phyloP scores from a whole-genome alignment of 1,140 invertebrate species.

The Heliconius eleuchia region DNA sequence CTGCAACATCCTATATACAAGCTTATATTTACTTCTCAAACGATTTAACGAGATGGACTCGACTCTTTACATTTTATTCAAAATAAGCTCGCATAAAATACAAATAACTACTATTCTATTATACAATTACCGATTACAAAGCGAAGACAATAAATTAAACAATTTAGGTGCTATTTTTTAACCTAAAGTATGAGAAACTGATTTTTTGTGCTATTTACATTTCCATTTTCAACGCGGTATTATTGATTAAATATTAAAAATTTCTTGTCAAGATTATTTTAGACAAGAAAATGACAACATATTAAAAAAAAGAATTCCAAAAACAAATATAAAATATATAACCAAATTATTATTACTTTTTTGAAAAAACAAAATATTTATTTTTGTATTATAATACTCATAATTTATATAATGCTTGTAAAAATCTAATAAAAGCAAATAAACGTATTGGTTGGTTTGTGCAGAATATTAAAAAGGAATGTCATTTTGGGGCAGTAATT shows the following conservation, averaged over 20 bases:
- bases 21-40: not conserved
- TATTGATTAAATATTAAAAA: too few species aligned
- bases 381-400: not conserved
- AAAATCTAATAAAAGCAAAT: not conserved
- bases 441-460: not conserved
- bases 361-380: not conserved
- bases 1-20: not conserved
- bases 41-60: not conserved
- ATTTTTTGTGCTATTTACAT: not conserved
- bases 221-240: not conserved
- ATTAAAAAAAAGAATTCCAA: not conserved
- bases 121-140: not conserved
- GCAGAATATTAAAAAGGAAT: not conserved
- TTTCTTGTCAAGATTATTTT: too few species aligned
- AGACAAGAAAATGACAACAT: not conserved
- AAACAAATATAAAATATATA: not conserved
- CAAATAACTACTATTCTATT: not conserved
- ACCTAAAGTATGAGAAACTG: not conserved
- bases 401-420: not conserved
- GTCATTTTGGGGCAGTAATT: not conserved
- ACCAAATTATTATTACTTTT: not conserved
- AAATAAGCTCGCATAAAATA: conserved; percentile 5
- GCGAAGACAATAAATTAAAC: not conserved
- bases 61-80: not conserved
- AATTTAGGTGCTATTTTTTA: not conserved